phyloP scores from a whole-genome alignment of 2,113 vertebrate species.

The Mustela lutreola region DNA sequence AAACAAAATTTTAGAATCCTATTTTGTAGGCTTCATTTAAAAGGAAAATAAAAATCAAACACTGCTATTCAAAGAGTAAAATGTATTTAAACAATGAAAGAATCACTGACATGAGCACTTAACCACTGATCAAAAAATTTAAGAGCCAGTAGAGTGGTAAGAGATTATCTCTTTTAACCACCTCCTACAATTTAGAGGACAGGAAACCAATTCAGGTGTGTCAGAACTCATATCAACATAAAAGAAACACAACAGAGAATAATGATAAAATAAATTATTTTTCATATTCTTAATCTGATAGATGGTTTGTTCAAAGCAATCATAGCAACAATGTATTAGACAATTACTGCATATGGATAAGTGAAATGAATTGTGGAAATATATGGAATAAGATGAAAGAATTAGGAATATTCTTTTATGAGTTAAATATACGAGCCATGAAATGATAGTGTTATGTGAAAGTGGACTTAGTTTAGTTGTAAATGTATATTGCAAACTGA shows the following conservation, averaged over 20 bases:
- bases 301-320: background rate
- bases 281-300: background rate
- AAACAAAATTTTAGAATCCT: background rate
- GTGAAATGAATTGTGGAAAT: background rate
- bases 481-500: background rate
- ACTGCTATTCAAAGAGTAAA: background rate
- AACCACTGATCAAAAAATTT: background rate
- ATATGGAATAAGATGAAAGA: background rate
- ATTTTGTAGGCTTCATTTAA: background rate
- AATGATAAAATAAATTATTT: background rate
- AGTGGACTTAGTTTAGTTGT: background rate
- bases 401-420: background rate
- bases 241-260: background rate
- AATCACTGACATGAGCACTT: background rate
- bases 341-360: background rate
- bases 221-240: background rate
- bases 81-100: background rate
- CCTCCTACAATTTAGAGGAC: background rate
- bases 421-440: background rate
- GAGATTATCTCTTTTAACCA: background rate
- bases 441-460: background rate
- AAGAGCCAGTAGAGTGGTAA: background rate
- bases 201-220: background rate
- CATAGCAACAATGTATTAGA: background rate
- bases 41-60: background rate